Conservation (phyloP, 2,113 vertebrate species). For the Rhynchopsitta pachyrhyncha region DNA sequence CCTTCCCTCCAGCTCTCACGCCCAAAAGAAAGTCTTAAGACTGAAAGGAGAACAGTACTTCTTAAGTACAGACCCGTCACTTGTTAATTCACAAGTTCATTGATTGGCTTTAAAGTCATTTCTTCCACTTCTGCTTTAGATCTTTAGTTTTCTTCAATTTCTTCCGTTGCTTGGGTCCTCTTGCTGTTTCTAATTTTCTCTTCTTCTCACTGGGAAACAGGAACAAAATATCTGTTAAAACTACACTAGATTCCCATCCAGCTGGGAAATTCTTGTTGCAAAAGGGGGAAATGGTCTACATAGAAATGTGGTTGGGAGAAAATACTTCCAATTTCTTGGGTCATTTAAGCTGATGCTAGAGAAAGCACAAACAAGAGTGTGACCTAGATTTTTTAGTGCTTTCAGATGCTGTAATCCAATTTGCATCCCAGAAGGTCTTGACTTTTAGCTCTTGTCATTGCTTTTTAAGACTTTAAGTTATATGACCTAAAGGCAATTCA, state of each 20-base stretch:
- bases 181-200: conserved; percentile 79
- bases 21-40: neutral
- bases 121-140: conserved; percentile 73
- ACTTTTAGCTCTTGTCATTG: neutral
- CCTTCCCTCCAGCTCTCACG: neutral
- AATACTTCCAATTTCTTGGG: neutral
- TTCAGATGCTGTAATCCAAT: neutral
- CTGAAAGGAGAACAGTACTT: neutral
- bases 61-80: neutral
- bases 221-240: neutral
- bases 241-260: neutral
- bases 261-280: neutral
- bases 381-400: neutral
- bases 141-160: conserved; percentile 85
- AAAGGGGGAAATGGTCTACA: neutral
- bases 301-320: neutral
- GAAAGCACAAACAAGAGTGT: neutral
- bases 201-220: conserved; percentile 86
- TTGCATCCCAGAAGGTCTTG: neutral
- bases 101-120: conserved; percentile 30
- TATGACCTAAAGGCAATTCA: neutral
- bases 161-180: conserved; percentile 75
- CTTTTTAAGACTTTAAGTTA: neutral
- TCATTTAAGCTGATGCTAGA: neutral
- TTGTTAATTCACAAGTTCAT: neutral